These are phyloP conservation scores for Colaptes auratus DNA, from an alignment of 2,113 vertebrate species.

Conservation along the genomic window DNA sequence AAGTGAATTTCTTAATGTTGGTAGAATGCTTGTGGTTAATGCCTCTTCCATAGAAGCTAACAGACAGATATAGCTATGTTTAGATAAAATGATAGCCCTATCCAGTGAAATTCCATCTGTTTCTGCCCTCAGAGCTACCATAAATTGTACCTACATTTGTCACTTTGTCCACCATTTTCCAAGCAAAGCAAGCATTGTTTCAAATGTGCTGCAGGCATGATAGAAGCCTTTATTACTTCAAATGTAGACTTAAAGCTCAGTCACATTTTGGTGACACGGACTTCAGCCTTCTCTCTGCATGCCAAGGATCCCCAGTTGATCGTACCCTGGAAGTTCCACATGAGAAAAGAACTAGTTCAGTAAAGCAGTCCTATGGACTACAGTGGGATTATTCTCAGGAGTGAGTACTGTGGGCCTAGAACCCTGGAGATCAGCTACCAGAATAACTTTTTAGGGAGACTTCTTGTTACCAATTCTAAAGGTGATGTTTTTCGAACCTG, in stretches of 20 bases:
- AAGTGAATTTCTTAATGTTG: not conserved
- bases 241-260: not conserved
- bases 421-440: not conserved
- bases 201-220: not conserved
- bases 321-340: not conserved
- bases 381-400: constrained; percentile 20
- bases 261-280: not conserved
- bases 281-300: not conserved
- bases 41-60: not conserved
- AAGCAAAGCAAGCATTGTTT: not conserved
- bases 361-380: not conserved
- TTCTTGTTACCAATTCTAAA: constrained; percentile 22
- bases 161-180: not conserved
- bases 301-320: not conserved
- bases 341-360: not conserved
- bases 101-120: not conserved
- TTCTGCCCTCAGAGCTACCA: not conserved
- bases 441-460: constrained; percentile 11
- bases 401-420: not conserved
- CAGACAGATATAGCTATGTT: not conserved
- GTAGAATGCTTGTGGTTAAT: not conserved
- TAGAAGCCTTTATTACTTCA: not conserved
- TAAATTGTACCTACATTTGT: not conserved
- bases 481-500: constrained; percentile 18
- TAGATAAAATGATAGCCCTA: not conserved